Evolutionary conservation across 2,888 invertebrate species (phyloP).

Genomic region (Deilephila porcellus): DNA sequence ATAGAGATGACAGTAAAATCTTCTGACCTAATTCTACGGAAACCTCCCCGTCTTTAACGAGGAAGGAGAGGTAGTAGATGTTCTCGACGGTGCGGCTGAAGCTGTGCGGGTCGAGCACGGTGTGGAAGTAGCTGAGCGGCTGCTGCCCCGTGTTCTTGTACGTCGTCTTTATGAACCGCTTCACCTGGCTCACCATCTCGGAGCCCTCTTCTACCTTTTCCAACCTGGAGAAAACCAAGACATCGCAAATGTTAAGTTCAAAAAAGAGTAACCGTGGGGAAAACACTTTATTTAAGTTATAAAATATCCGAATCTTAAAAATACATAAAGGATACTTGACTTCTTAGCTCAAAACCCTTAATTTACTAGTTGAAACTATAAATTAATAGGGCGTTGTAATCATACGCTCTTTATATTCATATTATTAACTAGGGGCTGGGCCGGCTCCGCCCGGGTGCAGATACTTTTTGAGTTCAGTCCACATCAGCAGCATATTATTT

Average conservation of each 20-base stretch:
- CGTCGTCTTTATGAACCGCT: slow-evolving; percentile 70
- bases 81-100: slow-evolving; percentile 87
- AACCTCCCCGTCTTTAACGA: slow-evolving; percentile 84
- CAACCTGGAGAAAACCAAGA: slow-evolving; percentile 51
- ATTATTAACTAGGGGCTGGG: too few relatives aligned
- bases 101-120: slow-evolving; percentile 84
- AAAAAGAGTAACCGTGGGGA: too few relatives aligned
- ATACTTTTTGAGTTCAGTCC: too few relatives aligned
- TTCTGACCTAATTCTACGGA: slow-evolving; percentile 75
- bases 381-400: too few relatives aligned
- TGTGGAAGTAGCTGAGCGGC: slow-evolving; percentile 85
- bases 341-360: too few relatives aligned
- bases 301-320: background rate
- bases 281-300: too few relatives aligned
- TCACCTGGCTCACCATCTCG: slow-evolving; percentile 82
- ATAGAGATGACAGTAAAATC: slow-evolving; percentile 13
- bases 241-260: background rate
- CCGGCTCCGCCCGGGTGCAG: too few relatives aligned
- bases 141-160: slow-evolving; percentile 62
- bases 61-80: slow-evolving; percentile 86
- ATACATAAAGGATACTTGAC: too few relatives aligned
- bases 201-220: slow-evolving; percentile 84
- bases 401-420: too few relatives aligned
- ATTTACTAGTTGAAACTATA: too few relatives aligned
- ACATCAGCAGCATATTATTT: too few relatives aligned